phyloP scores from a whole-genome alignment of 1,140 invertebrate species.

The Hyphantria cunea region DNA sequence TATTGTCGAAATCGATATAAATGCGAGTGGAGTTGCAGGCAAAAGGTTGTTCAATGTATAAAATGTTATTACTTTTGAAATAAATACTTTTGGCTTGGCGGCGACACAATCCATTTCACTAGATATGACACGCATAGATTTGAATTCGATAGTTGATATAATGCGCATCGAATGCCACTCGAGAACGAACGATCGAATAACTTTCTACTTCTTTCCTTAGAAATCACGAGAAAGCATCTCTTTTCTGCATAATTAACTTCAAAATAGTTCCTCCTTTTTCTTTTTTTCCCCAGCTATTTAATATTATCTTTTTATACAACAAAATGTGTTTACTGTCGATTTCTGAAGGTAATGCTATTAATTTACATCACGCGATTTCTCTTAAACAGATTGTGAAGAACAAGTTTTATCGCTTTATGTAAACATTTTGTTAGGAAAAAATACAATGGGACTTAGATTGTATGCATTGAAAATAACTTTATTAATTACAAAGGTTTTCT shows the following conservation, averaged over 20 bases:
- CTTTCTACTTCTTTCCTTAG: constrained; percentile 49
- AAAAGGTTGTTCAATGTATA: no score
- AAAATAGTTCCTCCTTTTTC: background rate
- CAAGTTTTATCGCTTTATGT: constrained; percentile 20
- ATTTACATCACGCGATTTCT: constrained; percentile 24
- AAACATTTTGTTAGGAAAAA: constrained; percentile 15
- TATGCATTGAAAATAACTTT: background rate
- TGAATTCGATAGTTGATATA: constrained; percentile 46
- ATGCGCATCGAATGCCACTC: constrained; percentile 42
- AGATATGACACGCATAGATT: constrained; percentile 36
- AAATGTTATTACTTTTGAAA: no score
- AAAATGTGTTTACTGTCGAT: constrained; percentile 2
- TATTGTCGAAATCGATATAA: no score
- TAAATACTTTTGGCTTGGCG: constrained; percentile 24
- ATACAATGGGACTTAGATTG: constrained; percentile 4
- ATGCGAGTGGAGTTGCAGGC: no score
- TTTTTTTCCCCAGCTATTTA: background rate
- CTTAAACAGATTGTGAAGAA: constrained; percentile 7
- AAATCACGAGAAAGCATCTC: constrained; percentile 34
- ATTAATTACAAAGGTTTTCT: constrained; percentile 1
- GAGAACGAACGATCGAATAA: constrained; percentile 38
- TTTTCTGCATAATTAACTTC: constrained; percentile 25
- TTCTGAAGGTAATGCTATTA: constrained; percentile 20
- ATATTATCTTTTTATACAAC: background rate
- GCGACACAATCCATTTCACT: constrained; percentile 33